These are phyloP conservation scores for Callimorpha dominula DNA, from an alignment of 2,888 invertebrate genomes.

Conservation along the genomic window DNA sequence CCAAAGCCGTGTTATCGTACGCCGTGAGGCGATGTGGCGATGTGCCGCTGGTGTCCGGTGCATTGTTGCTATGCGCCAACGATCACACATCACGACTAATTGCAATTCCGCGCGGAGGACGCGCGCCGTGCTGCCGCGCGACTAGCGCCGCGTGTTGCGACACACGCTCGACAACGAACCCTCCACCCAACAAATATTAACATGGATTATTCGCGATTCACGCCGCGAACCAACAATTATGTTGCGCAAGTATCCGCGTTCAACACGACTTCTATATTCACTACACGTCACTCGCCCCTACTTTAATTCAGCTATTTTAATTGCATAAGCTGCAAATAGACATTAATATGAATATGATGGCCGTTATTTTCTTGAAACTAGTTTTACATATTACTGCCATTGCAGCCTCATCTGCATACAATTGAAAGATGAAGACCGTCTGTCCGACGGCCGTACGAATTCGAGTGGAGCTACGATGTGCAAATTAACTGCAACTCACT, in stretches of 20 bases:
- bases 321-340: slow-evolving; percentile 65
- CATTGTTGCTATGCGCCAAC: slow-evolving; percentile 53
- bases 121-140: slow-evolving; percentile 34
- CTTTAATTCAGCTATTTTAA: slow-evolving; percentile 64
- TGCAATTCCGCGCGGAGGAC: slow-evolving; percentile 42
- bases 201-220: slow-evolving; percentile 65
- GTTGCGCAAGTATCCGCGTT: slow-evolving; percentile 70
- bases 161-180: slow-evolving; percentile 51
- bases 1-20: slow-evolving; percentile 41
- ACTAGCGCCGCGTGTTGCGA: slow-evolving; percentile 46
- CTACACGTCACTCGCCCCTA: slow-evolving; percentile 52
- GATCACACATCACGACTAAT: slow-evolving; percentile 48
- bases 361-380: slow-evolving; percentile 39
- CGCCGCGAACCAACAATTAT: slow-evolving; percentile 67
- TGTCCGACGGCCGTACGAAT: slow-evolving; percentile 18
- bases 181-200: slow-evolving; percentile 43
- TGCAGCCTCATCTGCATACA: slow-evolving; percentile 50
- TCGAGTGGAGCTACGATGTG: slow-evolving; percentile 16
- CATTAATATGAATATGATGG: slow-evolving; percentile 32
- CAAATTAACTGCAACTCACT: slow-evolving; percentile 30
- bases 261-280: slow-evolving; percentile 63
- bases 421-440: slow-evolving; percentile 51
- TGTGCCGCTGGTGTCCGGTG: slow-evolving; percentile 48
- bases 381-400: slow-evolving; percentile 35
- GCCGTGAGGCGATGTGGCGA: slow-evolving; percentile 12